Evolutionary conservation across 2,888 invertebrate species (phyloP), one percentile per base, ranked within the genome.

Genomic region (Meghimatium bilineatum): DNA sequence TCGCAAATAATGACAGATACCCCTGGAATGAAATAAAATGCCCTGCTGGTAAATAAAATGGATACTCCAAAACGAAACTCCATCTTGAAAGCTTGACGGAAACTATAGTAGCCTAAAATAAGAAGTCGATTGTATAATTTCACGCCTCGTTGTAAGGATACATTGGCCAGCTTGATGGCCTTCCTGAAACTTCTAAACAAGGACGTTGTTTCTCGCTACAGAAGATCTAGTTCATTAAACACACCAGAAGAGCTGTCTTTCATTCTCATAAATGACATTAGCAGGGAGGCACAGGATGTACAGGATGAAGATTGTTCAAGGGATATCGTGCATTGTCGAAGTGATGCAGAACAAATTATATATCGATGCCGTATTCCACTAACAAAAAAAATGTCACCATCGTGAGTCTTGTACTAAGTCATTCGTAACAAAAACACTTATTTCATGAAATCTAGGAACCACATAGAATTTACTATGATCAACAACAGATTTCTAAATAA

Each of bases 121-220:
- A 6, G 52, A 74, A 52, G 74, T 74, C n/a, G 52, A 74, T 74
- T 74, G 32, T 74, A 74, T 74, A 14, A 74, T 74, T 74, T 74
- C 74, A 32, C 74, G 74, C 74, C 23, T 52, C n/a, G 29, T 32
- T 74, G 52, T 52, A 52, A 52, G 23, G 32, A 32, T 20, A 52
- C 32, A 52, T 52, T 74, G 49, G 32, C 34, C 52, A 32, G 34
- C 29, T 23, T 17, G 32, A 74, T 52, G 32, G 6, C 74, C 20
- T 34, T 72, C 72, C 44, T 10, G 26, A n/a, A n/a, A 14, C n/a
- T 52, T 20, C 74, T 52, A 74, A 52, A 74, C 32, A 29, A 20
- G 74, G 49, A 29, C 10, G 52, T 32, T 52, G 32, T 32, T 52
- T 74, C 52, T 74, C n/a, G 49, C 12, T 32, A 32, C 17, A 29